These are phyloP conservation scores for Allygus modestus DNA, from an alignment of 2,888 invertebrate species.

Conservation along the genomic window DNA sequence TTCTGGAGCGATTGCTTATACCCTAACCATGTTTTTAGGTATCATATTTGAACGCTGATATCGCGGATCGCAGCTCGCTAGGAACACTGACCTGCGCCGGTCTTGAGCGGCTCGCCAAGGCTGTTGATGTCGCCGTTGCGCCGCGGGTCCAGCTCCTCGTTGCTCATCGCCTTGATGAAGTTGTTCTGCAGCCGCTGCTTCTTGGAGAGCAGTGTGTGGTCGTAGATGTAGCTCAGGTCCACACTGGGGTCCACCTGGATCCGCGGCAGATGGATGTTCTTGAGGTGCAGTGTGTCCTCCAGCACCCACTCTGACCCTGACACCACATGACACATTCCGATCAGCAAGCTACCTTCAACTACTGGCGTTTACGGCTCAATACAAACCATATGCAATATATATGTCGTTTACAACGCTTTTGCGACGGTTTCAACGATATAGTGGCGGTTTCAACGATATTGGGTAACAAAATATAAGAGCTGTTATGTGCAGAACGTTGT, in stretches of 20 bases:
- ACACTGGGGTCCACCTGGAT: conserved; percentile 87
- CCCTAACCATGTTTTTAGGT: too few relatives aligned
- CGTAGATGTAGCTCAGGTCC: conserved; percentile 89
- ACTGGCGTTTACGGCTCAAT: too few relatives aligned
- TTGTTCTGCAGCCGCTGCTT: conserved; percentile 88
- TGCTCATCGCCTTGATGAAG: conserved; percentile 87
- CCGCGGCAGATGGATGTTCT: conserved; percentile 92
- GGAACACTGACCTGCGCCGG: conserved; percentile 68
- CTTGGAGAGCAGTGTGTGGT: conserved; percentile 88
- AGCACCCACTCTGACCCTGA: conserved; percentile 87
- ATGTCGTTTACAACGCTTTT: too few relatives aligned
- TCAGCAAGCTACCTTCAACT: too few relatives aligned
- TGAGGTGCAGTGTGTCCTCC: conserved; percentile 96
- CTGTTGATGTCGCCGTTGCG: conserved; percentile 71
- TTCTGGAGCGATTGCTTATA: too few relatives aligned
- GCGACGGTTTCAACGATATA: too few relatives aligned
- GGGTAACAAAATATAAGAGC: too few relatives aligned
- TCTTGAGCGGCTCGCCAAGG: conserved; percentile 70
- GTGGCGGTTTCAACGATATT: too few relatives aligned
- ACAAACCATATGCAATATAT: too few relatives aligned
- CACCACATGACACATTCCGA: neutral
- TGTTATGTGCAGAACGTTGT: too few relatives aligned
- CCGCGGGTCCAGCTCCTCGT: conserved; percentile 82
- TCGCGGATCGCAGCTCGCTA: too few relatives aligned
- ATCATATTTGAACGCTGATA: too few relatives aligned